Evolutionary conservation across 2,113 vertebrate species (phyloP), one percentile per base, ranked within the genome.

Genomic region (human): DNA sequence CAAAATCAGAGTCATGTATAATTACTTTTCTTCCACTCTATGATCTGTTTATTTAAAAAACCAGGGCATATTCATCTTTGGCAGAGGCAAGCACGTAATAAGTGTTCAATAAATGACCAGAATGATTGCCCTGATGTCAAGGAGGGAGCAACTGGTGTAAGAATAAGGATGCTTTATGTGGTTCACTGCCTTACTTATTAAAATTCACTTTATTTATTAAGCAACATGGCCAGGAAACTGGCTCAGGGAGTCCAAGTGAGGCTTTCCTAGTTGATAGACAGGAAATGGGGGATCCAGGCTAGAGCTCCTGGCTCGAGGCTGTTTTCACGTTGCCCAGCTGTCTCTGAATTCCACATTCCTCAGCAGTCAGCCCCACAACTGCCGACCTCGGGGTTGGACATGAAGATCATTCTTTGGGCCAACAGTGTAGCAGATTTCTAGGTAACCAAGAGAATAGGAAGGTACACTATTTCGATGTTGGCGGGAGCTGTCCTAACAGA

Each of bases 191-290:
- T 78, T 73, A 50, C 18, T 82, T 35, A 64, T 68, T 75, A 57
- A 66, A 35, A 38, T 40, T 79, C 30, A 30, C 52, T 70, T 75
- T 52, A 38, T 72, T 87, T 50, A 57, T 45, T 70, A 80, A 92
- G 70, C 64, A 68, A 66, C 7, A 35, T 70, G 45, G 43, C 61
- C 90, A 95, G 92, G 88, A 95, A 81, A 10, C 70, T n/a, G 88
- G 64, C 45, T 76, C 11, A 0, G 43, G 68, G 66, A 89, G 88
- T 55, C 57, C 4, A 0, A 84, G 38, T 4, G 52, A 68, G 85
- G 68, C 78, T 40, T 20, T 70, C 70, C 27, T 8, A 11, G 48
- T 45, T 75, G 87, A 50, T 68, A 78, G 92, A 66, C 30, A 50
- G 92, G 92, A 92, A 93, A 72, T 64, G 45, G 82, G n/a, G 13